Conservation (phyloP, 2,888 invertebrate genomes). For the Drosophila merina region DNA sequence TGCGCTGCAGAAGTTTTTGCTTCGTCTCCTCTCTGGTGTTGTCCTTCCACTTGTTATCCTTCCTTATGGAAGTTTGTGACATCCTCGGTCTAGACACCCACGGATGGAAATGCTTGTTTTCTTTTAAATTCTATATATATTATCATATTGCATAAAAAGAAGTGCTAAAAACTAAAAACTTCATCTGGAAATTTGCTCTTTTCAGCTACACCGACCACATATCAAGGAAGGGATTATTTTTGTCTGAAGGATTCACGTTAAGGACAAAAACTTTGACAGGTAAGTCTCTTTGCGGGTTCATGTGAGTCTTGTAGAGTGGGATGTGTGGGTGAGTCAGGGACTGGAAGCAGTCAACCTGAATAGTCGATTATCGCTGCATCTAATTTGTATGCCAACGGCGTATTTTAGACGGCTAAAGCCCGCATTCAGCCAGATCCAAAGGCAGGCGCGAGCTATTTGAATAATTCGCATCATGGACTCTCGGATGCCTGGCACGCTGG, state of each 20-base stretch:
- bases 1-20: slow-evolving; percentile 57
- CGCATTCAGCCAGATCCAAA: slow-evolving; percentile 37
- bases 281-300: slow-evolving; percentile 12
- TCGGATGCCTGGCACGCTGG: slow-evolving; percentile 19
- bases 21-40: slow-evolving; percentile 11
- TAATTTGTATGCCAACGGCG: slow-evolving; percentile 47
- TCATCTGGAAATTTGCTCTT: slow-evolving; percentile 6
- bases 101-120: no score
- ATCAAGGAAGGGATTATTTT: slow-evolving; percentile 38
- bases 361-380: slow-evolving; percentile 50
- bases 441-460: slow-evolving; percentile 44
- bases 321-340: slow-evolving; percentile 10
- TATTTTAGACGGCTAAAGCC: slow-evolving; percentile 13
- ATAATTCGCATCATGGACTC: slow-evolving; percentile 51
- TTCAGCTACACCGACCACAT: slow-evolving; percentile 29
- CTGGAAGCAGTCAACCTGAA: slow-evolving; percentile 35
- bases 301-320: slow-evolving; percentile 9
- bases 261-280: slow-evolving; percentile 21
- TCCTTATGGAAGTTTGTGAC: slow-evolving; percentile 26
- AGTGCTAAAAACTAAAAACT: not conserved
- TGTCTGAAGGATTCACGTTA: slow-evolving; percentile 30
- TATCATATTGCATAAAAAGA: not conserved
- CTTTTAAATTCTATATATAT: no score
- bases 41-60: not conserved
- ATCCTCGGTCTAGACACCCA: slow-evolving; percentile 22